Base-by-base conservation (phyloP, 2,113 vertebrate genomes). In the Cynocephalus volans region DNA sequence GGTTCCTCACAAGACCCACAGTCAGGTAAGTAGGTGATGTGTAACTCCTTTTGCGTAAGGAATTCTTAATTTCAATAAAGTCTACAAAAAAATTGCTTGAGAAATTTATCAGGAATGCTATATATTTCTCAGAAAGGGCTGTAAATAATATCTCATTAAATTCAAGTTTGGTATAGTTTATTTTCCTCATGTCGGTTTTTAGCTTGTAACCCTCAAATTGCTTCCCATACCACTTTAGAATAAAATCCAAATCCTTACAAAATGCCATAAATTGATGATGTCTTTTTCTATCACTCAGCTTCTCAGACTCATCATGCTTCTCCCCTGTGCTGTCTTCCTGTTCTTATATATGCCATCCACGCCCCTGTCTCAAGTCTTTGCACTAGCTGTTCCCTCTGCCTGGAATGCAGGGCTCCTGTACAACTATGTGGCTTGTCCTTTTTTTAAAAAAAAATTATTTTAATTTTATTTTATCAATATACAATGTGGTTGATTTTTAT, bases 41-140 rank as follows among this genome's bases (percentile, higher is more conserved):
- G 56, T 89, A 54, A 85, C 56, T 33, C 21, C 8, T 33, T 58
- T 84, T 84, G 56, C 28, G 92, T 54, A 80, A 87, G 60, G 54
- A 82, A 96, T 93, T 83, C 67, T 80, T 80, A 62, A 77, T 87
- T 94, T 96, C 80, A 73, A 5, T 60, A 58, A 65, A 75, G 56
- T 73, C 15, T 72, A 13, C 52, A 80, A 65, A 54, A 86, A 92
- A 77, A 58, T 7, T 33, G 14, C 36, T 67, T 69, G 60, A 31
- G 8, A 58, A 50, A 93, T 89, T 95, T 84, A 58, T 97, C 33
- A 96, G 48, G 19, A 13, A 45, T 93, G 69, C 45, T 89, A 48
- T 80, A 4, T 69, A 69, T 85, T 96, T 93, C n/a, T 45, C 11
- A 87, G 50, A 80, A 88, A 15, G 5, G 8, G 7, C 33, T 64